Evolutionary conservation across 35 echinoderm and acorn worm genomes (phyloP).

Genomic region (Apostichopus japonicus): DNA sequence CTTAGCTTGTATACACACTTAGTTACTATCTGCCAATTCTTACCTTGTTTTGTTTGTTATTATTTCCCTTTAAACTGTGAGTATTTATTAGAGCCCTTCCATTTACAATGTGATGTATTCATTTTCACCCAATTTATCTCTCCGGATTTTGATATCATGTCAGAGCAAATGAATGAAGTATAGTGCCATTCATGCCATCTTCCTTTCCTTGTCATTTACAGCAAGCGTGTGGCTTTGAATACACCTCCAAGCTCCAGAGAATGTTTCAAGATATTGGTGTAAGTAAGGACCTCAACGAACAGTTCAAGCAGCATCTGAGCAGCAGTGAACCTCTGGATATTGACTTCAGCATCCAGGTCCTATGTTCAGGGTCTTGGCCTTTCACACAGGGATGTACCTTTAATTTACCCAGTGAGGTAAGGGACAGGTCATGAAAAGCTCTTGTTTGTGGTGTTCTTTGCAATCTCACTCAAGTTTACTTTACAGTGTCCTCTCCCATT

Average conservation of each 20-base stretch:
- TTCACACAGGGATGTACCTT: conserved; percentile 92
- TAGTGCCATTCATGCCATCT: background rate
- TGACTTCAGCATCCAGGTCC: conserved; percentile 95
- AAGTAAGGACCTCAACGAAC: conserved; percentile 95
- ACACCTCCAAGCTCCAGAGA: conserved; percentile 95
- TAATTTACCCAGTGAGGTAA: conserved; percentile 90
- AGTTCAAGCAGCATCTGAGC: conserved; percentile 83
- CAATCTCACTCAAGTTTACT: too few species aligned
- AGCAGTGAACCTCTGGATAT: conserved; percentile 93
- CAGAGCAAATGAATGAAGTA: too few species aligned
- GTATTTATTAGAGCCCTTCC: too few species aligned
- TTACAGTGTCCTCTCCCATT: background rate
- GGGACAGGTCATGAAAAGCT: background rate
- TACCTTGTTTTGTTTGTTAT: too few species aligned
- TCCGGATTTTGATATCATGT: too few species aligned
- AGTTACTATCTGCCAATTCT: too few species aligned
- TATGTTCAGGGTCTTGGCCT: conserved; percentile 95
- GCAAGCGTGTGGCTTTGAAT: conserved; percentile 99
- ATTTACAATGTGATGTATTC: too few species aligned
- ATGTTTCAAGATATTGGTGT: conserved; percentile 99
- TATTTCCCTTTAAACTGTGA: too few species aligned
- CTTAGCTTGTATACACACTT: too few species aligned
- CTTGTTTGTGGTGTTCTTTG: background rate
- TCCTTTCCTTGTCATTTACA: background rate
- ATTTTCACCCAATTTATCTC: too few species aligned